Percentiles rank a stretch among this genome's conserved stretches.
These are phyloP conservation scores for Sinohyriopsis cumingii DNA, from an alignment of 2,888 invertebrate genomes.

Conservation along the genomic window DNA sequence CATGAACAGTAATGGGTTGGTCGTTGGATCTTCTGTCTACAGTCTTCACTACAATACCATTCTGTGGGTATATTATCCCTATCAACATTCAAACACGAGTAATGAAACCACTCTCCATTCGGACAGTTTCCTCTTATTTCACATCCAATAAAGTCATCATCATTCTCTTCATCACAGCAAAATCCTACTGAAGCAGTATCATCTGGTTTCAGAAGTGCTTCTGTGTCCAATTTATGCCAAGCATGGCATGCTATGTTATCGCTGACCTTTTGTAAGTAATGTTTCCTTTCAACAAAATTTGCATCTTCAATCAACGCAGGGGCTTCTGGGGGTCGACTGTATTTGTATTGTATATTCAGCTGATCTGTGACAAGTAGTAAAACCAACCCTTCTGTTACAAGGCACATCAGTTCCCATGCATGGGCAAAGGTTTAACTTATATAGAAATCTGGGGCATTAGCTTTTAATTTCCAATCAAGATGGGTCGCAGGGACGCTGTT, in stretches of 20 bases:
- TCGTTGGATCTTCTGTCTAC: no score
- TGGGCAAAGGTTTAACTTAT: slow-evolving; percentile 29
- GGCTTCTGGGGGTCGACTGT: slow-evolving; percentile 9
- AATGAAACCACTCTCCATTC: no score
- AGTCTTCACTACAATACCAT: no score
- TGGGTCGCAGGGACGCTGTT: slow-evolving; percentile 14
- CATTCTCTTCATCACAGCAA: no score
- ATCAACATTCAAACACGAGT: no score
- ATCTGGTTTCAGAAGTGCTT: slow-evolving; percentile 3
- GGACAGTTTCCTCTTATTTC: no score
- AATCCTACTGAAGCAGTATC: background rate
- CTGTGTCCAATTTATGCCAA: slow-evolving; percentile 14
- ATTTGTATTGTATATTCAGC: slow-evolving; percentile 6
- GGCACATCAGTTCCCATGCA: slow-evolving; percentile 32
- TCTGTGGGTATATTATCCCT: no score
- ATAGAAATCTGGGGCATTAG: no score
- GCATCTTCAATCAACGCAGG: slow-evolving; percentile 7
- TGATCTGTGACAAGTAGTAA: slow-evolving; percentile 13
- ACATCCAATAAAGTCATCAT: no score
- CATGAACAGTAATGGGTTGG: no score
- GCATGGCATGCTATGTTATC: slow-evolving; percentile 7
- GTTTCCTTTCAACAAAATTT: background rate
- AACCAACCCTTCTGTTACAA: slow-evolving; percentile 15
- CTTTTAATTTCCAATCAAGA: slow-evolving; percentile 2
- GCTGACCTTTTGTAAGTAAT: slow-evolving; percentile 8